phyloP scores from a whole-genome alignment of 2,888 invertebrate species.

The Brenthis daphne region DNA sequence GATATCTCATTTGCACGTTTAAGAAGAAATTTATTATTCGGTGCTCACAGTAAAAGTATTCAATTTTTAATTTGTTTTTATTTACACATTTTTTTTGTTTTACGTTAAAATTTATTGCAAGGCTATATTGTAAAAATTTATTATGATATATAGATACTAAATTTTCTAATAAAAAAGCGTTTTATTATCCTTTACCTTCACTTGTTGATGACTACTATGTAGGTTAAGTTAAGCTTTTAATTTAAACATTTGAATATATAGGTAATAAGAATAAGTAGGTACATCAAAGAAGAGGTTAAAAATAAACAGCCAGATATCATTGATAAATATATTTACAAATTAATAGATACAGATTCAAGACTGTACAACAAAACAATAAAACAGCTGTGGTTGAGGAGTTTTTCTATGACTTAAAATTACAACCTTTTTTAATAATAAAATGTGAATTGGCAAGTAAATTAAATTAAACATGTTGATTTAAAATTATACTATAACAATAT shows the following conservation, averaged over 20 bases:
- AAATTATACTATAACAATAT: no score
- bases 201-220: not conserved
- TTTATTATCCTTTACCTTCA: constrained; percentile 50
- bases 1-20: constrained; percentile 13
- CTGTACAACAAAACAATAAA: constrained; percentile 27
- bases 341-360: constrained; percentile 21
- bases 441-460: no score
- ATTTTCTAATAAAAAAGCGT: constrained; percentile 68
- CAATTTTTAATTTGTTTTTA: constrained; percentile 63
- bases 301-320: constrained; percentile 5
- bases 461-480: no score
- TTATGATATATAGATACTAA: constrained; percentile 66
- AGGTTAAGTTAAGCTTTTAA: no score
- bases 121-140: constrained; percentile 70
- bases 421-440: constrained; percentile 5
- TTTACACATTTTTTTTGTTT: constrained; percentile 53
- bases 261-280: not conserved
- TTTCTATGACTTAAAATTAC: constrained; percentile 6
- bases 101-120: constrained; percentile 47
- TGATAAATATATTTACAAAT: constrained; percentile 41
- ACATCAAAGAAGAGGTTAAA: not conserved
- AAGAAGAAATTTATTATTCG: constrained; percentile 41
- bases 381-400: constrained; percentile 1
- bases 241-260: no score
- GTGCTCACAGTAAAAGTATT: constrained; percentile 66